Evolutionary conservation across 2,113 vertebrate species (phyloP).

Genomic region (Phrynosoma blainvillii): DNA sequence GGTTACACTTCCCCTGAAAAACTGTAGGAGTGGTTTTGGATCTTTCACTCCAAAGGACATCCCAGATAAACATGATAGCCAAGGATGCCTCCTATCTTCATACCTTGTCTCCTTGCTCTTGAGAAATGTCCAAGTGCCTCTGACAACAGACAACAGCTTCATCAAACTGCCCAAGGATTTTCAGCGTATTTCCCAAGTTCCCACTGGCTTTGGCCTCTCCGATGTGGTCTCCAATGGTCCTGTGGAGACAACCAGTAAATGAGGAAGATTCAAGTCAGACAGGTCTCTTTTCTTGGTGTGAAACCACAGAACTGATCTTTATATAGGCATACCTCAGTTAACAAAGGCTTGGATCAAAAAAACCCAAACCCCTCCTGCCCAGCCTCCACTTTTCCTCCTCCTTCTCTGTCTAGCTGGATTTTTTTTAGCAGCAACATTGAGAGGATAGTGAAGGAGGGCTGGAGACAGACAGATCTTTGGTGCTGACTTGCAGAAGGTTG

Average conservation of each 20-base stretch:
- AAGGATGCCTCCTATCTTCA: not conserved
- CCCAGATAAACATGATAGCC: not conserved
- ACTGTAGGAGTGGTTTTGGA: no score
- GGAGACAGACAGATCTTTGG: not conserved
- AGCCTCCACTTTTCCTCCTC: no score
- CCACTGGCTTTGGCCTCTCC: constrained; percentile 97
- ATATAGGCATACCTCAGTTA: no score
- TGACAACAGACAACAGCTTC: constrained; percentile 94
- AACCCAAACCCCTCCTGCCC: no score
- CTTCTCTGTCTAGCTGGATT: not conserved
- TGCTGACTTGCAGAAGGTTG: not conserved
- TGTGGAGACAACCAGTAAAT: constrained; percentile 41
- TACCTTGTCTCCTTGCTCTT: constrained; percentile 96
- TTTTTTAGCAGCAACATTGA: not conserved
- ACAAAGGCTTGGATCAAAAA: no score
- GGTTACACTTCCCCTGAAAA: no score
- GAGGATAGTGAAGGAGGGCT: not conserved
- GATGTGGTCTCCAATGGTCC: constrained; percentile 94
- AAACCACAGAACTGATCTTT: no score
- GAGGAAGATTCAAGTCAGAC: not conserved
- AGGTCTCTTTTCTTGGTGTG: no score
- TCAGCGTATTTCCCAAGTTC: constrained; percentile 95
- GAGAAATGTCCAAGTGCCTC: constrained; percentile 95
- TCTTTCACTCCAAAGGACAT: no score
- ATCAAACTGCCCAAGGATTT: constrained; percentile 92